phyloP scores from a whole-genome alignment of 2,797 vertebrate genomes.

The Dryobates pubescens region DNA sequence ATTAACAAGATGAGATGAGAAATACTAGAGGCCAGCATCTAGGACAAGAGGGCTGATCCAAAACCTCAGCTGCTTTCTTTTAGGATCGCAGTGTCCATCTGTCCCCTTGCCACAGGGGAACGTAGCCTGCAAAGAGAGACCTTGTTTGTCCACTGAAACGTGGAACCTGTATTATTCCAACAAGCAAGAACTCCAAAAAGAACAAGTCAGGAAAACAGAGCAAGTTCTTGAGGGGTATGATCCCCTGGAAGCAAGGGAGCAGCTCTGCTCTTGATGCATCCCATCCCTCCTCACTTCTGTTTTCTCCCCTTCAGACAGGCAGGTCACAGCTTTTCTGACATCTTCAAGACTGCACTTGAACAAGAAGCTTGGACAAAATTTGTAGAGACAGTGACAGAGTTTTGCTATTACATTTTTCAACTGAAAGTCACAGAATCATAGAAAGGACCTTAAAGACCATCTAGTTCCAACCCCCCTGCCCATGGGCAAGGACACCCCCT shows the following conservation, averaged over 20 bases:
- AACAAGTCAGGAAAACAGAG: background rate
- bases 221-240: background rate
- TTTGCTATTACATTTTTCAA: background rate
- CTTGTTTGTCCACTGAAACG: slow-evolving; percentile 20
- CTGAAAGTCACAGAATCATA: background rate
- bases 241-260: background rate
- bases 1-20: background rate
- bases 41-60: slow-evolving; percentile 36
- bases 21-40: background rate
- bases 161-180: slow-evolving; percentile 13
- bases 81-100: slow-evolving; percentile 51
- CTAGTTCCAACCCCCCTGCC: no score
- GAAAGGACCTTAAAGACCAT: no score
- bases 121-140: background rate
- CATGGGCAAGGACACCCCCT: no score
- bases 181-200: background rate
- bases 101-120: slow-evolving; percentile 53
- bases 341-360: background rate
- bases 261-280: background rate
- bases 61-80: slow-evolving; percentile 44
- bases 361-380: background rate
- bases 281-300: background rate
- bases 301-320: background rate
- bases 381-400: background rate
- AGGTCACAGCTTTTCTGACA: background rate